Evolutionary conservation across 2,797 vertebrate genomes (phyloP).

Genomic region (Toxotes lorentzi): DNA sequence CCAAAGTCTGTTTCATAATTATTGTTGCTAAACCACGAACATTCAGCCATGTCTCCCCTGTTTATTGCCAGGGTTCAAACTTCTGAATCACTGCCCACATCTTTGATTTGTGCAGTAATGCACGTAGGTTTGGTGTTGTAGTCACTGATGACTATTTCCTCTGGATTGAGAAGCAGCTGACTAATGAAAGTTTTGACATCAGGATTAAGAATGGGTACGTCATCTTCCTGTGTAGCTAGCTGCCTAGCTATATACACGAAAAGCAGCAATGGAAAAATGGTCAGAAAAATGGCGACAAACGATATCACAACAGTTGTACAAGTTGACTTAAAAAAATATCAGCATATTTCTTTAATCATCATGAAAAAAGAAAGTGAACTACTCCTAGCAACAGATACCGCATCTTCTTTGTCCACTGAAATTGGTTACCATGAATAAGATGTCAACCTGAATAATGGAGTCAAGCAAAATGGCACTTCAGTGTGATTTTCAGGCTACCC

Average conservation of each 20-base stretch:
- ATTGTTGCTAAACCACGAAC: conserved; percentile 15
- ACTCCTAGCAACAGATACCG: background rate
- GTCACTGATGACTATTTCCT: background rate
- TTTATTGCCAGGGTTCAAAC: conserved; percentile 12
- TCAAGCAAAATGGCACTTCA: conserved; percentile 2
- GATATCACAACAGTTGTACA: background rate
- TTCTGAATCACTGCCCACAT: conserved; percentile 21
- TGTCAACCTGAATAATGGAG: conserved; percentile 4
- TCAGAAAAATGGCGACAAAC: background rate
- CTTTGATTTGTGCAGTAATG: conserved; percentile 6
- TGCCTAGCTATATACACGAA: too few species aligned
- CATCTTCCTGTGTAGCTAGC: background rate
- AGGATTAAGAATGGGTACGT: background rate
- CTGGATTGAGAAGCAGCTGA: background rate
- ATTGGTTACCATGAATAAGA: background rate
- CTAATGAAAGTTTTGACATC: background rate
- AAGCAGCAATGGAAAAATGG: background rate
- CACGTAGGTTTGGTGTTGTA: conserved; percentile 2
- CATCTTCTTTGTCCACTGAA: background rate
- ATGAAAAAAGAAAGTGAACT: background rate
- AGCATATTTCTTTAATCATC: background rate
- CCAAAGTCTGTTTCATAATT: conserved; percentile 25
- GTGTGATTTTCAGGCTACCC: background rate
- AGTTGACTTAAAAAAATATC: background rate
- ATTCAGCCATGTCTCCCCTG: conserved; percentile 7